Conservation (phyloP, 2,888 invertebrate species). For the Pyrocoelia pectoralis region DNA sequence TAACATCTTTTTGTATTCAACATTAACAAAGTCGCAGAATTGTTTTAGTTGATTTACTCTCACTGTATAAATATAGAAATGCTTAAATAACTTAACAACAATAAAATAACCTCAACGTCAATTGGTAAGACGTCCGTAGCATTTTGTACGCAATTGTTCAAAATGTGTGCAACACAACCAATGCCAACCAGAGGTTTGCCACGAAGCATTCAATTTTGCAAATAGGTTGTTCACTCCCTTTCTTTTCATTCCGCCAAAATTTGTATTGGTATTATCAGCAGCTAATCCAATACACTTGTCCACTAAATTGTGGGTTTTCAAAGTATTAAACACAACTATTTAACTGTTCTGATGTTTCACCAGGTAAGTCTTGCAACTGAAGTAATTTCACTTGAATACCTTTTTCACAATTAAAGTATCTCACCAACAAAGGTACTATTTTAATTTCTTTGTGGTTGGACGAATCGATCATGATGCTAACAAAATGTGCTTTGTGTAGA, state of each 20-base stretch:
- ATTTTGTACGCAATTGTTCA: slow-evolving; percentile 2
- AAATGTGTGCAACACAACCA: not conserved
- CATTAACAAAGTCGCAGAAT: not conserved
- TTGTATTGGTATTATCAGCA: not conserved
- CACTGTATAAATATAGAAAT: slow-evolving; percentile 4
- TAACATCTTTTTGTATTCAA: not conserved
- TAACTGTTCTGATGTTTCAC: not conserved
- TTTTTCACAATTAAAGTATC: too few species aligned
- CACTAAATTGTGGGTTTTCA: slow-evolving; percentile 2
- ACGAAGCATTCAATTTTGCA: not conserved
- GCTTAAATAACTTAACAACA: slow-evolving; percentile 2
- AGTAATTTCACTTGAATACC: too few species aligned
- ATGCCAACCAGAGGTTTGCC: not conserved
- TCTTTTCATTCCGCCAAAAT: slow-evolving; percentile 5
- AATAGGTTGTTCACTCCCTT: slow-evolving; percentile 6
- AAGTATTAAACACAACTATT: not conserved
- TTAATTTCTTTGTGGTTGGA: too few species aligned
- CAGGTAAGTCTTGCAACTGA: not conserved
- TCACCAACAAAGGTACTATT: too few species aligned
- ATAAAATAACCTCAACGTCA: not conserved
- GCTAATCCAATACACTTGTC: not conserved
- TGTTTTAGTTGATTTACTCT: not conserved
- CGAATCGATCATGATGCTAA: too few species aligned
- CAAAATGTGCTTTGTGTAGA: too few species aligned
- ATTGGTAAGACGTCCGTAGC: not conserved